Conservation (phyloP, 2,113 vertebrate species). For the Tenebrosternarchus preto region DNA sequence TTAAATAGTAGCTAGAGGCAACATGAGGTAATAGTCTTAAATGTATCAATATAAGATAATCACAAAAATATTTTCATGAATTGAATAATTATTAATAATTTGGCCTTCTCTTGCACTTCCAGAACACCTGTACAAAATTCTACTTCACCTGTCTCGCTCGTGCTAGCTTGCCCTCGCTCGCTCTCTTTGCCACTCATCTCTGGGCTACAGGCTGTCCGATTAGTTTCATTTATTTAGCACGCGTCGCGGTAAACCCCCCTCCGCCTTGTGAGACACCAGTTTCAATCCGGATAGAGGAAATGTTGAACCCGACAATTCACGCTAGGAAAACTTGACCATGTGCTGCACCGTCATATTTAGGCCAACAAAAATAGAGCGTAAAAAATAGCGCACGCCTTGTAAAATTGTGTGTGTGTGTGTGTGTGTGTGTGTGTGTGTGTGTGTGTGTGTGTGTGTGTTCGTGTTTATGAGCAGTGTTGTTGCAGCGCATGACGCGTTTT, state of each 20-base stretch:
- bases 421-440: not conserved
- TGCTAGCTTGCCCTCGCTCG: not conserved
- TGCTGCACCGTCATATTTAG: not conserved
- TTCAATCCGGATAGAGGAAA: no score
- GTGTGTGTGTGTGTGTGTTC: no score
- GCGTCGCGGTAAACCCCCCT: no score
- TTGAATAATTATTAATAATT: no score
- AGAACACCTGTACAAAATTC: constrained; percentile 17
- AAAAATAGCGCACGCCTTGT: constrained; percentile 30
- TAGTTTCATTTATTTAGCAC: no score
- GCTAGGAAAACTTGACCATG: not conserved
- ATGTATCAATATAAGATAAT: not conserved
- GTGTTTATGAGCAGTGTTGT: constrained; percentile 34
- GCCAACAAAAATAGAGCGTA: constrained; percentile 34
- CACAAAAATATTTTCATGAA: no score
- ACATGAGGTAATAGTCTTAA: not conserved
- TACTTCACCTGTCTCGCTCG: constrained; percentile 4
- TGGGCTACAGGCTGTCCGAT: not conserved
- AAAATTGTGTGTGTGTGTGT: constrained; percentile 14
- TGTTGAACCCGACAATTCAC: not conserved
- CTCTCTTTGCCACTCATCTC: not conserved
- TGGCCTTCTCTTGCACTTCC: not conserved
- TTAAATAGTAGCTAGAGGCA: not conserved
- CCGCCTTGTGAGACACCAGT: no score
- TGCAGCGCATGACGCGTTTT: constrained; percentile 34